Conservation (phyloP, 2,113 vertebrate species). For the Sialia sialis region DNA sequence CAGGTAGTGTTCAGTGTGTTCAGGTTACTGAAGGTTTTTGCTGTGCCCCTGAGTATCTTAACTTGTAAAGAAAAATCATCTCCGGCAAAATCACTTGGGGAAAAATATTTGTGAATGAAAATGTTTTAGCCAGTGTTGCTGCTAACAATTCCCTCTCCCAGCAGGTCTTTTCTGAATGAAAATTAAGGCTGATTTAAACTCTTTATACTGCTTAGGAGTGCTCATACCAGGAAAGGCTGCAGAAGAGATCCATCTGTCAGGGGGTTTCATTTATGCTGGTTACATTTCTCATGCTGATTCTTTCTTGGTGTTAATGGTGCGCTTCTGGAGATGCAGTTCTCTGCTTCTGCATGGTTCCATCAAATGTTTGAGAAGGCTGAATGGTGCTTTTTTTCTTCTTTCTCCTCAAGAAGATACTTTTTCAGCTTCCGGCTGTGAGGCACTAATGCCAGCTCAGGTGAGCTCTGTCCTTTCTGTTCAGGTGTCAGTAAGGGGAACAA, state of each 20-base stretch:
- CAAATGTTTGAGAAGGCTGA: not conserved
- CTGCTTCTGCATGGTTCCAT: not conserved
- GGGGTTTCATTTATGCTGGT: not conserved
- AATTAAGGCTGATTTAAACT: not conserved
- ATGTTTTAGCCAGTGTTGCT: not conserved
- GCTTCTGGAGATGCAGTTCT: not conserved
- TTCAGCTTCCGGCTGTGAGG: not conserved
- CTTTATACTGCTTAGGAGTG: not conserved
- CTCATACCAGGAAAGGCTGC: not conserved
- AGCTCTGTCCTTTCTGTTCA: not conserved
- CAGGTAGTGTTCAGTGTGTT: not conserved
- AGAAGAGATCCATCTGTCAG: not conserved
- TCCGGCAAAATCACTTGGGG: not conserved
- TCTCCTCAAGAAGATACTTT: not conserved
- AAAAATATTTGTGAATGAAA: not conserved
- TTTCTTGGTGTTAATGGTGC: not conserved
- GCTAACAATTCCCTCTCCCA: not conserved
- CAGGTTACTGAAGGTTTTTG: not conserved
- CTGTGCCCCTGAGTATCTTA: not conserved
- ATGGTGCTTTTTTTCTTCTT: constrained; percentile 19
- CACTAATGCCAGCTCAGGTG: not conserved
- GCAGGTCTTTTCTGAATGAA: not conserved
- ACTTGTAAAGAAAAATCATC: not conserved
- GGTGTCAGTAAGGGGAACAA: not conserved
- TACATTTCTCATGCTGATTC: not conserved